phyloP scores from a whole-genome alignment of 2,888 invertebrate genomes.

The Fragum fragum region DNA sequence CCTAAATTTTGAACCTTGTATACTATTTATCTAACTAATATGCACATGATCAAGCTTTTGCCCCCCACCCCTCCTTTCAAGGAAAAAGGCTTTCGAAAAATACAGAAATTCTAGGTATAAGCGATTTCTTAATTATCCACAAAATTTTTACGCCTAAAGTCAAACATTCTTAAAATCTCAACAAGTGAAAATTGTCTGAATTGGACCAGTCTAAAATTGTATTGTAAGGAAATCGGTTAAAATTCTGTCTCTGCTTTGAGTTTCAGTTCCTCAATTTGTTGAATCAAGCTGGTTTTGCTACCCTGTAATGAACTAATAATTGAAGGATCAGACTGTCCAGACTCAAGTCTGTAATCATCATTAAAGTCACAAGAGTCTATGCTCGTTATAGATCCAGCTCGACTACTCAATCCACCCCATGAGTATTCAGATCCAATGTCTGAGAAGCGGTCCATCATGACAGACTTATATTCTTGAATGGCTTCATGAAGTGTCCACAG shows the following conservation, averaged over 20 bases:
- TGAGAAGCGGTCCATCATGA: conserved; percentile 85
- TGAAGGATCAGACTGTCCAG: conserved; percentile 56
- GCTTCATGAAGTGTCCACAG: conserved; percentile 97
- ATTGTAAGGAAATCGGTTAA: conserved; percentile 4
- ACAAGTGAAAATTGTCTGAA: no score
- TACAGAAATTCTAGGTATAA: background rate
- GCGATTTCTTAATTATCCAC: conserved; percentile 15
- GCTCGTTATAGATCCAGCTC: conserved; percentile 79
- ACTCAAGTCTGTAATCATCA: conserved; percentile 65
- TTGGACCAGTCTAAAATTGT: no score
- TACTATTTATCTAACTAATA: no score
- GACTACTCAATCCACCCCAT: conserved; percentile 77
- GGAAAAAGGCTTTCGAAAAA: no score
- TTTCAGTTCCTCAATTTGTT: conserved; percentile 80
- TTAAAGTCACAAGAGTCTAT: conserved; percentile 77
- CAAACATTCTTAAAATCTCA: no score
- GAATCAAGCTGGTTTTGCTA: conserved; percentile 79
- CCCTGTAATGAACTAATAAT: conserved; percentile 73
- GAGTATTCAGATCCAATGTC: conserved; percentile 83
- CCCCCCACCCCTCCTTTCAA: no score
- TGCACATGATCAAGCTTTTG: no score
- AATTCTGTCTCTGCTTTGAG: conserved; percentile 79
- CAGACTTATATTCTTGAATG: conserved; percentile 94
- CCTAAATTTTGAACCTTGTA: no score
- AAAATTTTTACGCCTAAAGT: background rate